Base-by-base conservation (phyloP, 2,888 invertebrate species). In the Drosophila meridiana region DNA sequence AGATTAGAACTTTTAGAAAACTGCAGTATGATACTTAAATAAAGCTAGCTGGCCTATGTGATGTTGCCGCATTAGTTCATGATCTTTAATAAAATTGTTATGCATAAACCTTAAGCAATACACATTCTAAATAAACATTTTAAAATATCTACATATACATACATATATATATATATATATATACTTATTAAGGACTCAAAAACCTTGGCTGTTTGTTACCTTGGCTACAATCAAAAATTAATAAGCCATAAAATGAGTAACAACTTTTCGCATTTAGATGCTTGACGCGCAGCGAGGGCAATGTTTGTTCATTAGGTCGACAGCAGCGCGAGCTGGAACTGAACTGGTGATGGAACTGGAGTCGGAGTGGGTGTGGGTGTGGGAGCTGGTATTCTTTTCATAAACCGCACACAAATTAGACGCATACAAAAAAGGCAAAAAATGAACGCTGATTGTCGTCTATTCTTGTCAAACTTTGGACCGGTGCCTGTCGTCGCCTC, bases 351-450 rank as follows among this genome's bases (percentile, higher is more conserved):
- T 30, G 58, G 50, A 53, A 30, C 36, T 40, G 62, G 4, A 63
- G 5, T 14, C 13, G 40, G 50, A 40, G 3, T 4, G 4, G 43
- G 45, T 28, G 9, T n/a, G 34, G 56, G 14, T 30, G 3, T 26
- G 43, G 66, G 20, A 45, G 62, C 53, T 65, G 55, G 43, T 60
- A 74, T 87, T 80, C 68, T 65, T 78, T 73, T 78, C 61, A 82
- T 66, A 84, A 87, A 84, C 85, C 85, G 69, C 85, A 87, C 72
- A 78, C 87, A 85, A 85, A 85, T 85, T 85, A 85, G 85, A 82
- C 61, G 80, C 78, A 83, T 86, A 88, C 80, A 83, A 79, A 76
- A 69, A 82, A 77, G 58, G 61, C 70, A 71, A 74, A 71, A 77
- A 74, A 81, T 64, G 69, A 82, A 70, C 73, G 78, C 78, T 85